phyloP scores from a whole-genome alignment of 2,888 invertebrate genomes.

The Ormia ochracea region DNA sequence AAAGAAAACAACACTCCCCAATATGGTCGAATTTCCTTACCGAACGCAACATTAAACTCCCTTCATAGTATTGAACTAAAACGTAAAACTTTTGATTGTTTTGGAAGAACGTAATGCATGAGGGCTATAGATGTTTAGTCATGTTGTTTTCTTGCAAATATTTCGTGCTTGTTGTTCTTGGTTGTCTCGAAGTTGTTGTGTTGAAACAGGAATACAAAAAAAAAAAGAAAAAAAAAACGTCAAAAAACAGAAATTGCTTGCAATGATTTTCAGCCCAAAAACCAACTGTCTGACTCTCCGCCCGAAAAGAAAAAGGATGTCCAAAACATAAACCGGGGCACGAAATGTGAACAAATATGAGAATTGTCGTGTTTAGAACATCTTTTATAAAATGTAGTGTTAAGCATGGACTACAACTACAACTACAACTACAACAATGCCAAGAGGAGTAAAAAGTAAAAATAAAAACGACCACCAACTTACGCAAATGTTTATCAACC shows the following conservation, averaged over 20 bases:
- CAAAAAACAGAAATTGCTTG: too few relatives aligned
- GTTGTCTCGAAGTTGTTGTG: neutral
- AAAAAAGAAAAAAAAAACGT: too few relatives aligned
- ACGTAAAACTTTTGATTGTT: neutral
- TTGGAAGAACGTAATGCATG: neutral
- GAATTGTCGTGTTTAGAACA: slow-evolving; percentile 6
- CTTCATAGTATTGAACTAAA: slow-evolving; percentile 8
- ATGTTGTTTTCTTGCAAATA: neutral
- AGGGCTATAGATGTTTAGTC: slow-evolving; percentile 39
- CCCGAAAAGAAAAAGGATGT: neutral
- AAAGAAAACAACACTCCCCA: slow-evolving; percentile 33
- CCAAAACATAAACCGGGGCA: neutral
- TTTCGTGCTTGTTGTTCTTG: neutral
- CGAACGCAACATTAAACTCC: slow-evolving; percentile 35
- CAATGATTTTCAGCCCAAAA: neutral
- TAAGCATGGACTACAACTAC: neutral
- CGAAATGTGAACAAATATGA: neutral
- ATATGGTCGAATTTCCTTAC: neutral
- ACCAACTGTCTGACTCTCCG: neutral
- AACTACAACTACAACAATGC: neutral
- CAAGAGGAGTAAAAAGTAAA: neutral
- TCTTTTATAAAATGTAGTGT: slow-evolving; percentile 1
- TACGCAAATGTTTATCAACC: slow-evolving; percentile 45
- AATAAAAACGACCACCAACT: slow-evolving; percentile 31
- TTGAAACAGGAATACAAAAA: neutral